Conservation (phyloP, 2,113 vertebrate species). For the Oxyruncus cristatus region DNA sequence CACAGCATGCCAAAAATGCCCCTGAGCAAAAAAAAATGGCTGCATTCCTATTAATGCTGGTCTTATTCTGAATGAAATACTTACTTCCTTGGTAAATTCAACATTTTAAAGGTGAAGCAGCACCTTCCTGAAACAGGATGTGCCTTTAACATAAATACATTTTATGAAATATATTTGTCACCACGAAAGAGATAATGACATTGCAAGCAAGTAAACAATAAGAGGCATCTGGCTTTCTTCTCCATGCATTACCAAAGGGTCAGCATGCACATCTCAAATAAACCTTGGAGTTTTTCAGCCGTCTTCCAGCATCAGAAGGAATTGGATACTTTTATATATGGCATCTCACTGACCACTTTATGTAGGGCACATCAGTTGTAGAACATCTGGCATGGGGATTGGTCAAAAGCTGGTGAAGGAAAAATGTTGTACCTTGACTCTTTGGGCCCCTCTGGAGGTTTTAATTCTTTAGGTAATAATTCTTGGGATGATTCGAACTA, state of each 20-base stretch:
- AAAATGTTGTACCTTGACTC: background rate
- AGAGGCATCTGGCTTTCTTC: background rate
- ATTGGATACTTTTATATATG: background rate
- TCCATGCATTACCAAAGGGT: background rate
- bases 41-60: background rate
- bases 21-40: conserved; percentile 47
- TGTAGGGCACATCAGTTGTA: background rate
- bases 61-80: background rate
- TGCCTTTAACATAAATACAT: background rate
- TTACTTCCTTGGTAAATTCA: background rate
- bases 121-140: background rate
- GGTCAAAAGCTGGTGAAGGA: background rate
- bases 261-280: background rate
- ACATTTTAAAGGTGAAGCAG: background rate
- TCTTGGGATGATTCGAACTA: background rate
- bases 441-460: background rate
- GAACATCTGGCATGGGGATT: background rate
- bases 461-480: background rate
- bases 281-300: background rate
- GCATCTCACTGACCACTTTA: background rate
- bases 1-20: background rate
- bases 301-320: background rate
- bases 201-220: background rate
- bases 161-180: background rate
- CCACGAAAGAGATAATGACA: background rate